Conservation (phyloP, 2,113 vertebrate genomes). For the Megaceryle torquata region DNA sequence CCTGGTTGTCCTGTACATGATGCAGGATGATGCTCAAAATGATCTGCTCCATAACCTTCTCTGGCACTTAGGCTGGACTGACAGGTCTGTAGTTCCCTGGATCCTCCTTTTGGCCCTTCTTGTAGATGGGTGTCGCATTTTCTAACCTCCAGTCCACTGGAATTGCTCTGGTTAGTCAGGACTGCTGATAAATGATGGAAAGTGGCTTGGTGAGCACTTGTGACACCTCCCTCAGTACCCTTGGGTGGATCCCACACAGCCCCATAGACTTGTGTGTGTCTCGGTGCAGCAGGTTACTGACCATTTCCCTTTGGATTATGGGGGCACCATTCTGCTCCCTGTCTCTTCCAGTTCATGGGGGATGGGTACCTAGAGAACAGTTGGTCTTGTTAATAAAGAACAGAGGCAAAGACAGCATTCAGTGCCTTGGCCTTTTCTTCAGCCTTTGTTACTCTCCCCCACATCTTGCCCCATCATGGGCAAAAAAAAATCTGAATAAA, state of each 20-base stretch:
- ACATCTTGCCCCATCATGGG: not conserved
- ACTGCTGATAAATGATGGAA: not conserved
- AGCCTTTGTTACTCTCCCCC: not conserved
- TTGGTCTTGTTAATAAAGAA: not conserved
- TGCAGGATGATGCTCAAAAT: not conserved
- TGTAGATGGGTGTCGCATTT: not conserved
- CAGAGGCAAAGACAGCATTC: not conserved
- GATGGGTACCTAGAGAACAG: too few species aligned
- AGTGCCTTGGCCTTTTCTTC: not conserved
- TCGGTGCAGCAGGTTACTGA: not conserved
- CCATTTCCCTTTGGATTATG: not conserved
- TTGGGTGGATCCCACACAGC: too few species aligned
- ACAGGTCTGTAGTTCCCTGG: not conserved
- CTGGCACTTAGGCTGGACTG: accelerated
- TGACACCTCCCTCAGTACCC: not conserved
- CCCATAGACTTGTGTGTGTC: not conserved
- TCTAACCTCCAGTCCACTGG: not conserved
- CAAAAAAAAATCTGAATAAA: too few species aligned
- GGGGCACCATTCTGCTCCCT: not conserved
- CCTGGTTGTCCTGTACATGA: not conserved
- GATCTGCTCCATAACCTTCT: not conserved
- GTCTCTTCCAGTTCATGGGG: too few species aligned
- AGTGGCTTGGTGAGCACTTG: not conserved
- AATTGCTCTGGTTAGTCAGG: not conserved
- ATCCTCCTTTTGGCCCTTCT: not conserved